These are phyloP conservation scores for Pangasius sanitwongsei DNA, from an alignment of 2,797 vertebrate genomes.

Conservation along the genomic window DNA sequence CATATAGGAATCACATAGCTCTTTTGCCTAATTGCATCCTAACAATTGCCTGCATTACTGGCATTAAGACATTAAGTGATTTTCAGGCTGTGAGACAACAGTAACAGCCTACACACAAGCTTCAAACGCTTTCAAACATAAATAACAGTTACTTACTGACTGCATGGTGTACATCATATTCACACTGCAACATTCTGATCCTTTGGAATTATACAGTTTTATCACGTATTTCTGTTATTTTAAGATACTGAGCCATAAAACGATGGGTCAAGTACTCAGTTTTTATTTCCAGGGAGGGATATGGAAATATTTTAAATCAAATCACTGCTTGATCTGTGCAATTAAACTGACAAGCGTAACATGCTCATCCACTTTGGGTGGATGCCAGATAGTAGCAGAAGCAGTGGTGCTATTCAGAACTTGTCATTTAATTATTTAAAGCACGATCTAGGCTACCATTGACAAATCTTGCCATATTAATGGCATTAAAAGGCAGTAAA, in stretches of 20 bases:
- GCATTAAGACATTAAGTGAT: background rate
- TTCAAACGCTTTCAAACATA: background rate
- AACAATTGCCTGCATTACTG: background rate
- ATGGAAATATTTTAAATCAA: background rate
- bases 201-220: background rate
- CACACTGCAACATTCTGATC: background rate
- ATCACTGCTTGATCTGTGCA: background rate
- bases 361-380: background rate
- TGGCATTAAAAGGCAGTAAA: background rate
- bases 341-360: background rate
- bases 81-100: background rate
- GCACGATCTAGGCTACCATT: background rate
- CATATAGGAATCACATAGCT: background rate
- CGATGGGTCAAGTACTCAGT: no score
- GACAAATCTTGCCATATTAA: background rate
- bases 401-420: background rate
- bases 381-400: background rate
- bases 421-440: background rate
- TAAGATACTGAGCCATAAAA: background rate
- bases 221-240: background rate
- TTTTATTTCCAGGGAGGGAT: background rate
- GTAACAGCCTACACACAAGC: background rate
- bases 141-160: constrained; percentile 2
- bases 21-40: background rate
- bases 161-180: background rate